Conservation (phyloP, 2,888 invertebrate species). For the Euplagia quadripunctaria region DNA sequence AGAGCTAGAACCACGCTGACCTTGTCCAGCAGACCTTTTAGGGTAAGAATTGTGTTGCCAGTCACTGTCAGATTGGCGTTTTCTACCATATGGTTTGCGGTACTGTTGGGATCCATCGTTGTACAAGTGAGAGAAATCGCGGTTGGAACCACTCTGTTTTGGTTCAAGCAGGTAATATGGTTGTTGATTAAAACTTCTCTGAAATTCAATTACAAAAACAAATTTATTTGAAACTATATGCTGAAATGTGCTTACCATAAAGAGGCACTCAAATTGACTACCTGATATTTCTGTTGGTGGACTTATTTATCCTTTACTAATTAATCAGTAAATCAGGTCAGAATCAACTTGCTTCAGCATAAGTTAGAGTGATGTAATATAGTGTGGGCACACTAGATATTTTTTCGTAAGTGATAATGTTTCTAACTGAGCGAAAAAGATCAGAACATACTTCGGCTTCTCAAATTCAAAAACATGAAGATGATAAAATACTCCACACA, state of each 20-base stretch:
- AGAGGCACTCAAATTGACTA: constrained; percentile 26
- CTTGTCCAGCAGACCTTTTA: constrained; percentile 56
- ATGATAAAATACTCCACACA: constrained; percentile 10
- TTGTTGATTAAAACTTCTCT: constrained; percentile 64
- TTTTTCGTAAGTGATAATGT: not conserved
- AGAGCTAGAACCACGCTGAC: constrained; percentile 26
- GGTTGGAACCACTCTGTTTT: constrained; percentile 41
- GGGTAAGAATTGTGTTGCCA: constrained; percentile 57
- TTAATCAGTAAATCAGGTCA: constrained; percentile 33
- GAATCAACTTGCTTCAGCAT: constrained; percentile 32
- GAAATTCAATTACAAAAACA: constrained; percentile 65
- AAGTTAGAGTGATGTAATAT: constrained; percentile 26
- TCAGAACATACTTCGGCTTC: constrained; percentile 8
- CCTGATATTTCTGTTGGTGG: constrained; percentile 15
- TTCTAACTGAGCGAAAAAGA: constrained; percentile 23
- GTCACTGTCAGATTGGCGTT: constrained; percentile 56
- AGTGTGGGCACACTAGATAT: constrained; percentile 32
- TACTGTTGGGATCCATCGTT: constrained; percentile 48
- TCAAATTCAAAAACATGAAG: constrained; percentile 9
- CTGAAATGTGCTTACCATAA: constrained; percentile 23
- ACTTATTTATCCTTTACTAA: constrained; percentile 23
- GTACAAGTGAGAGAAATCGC: constrained; percentile 59
- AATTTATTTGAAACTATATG: constrained; percentile 33
- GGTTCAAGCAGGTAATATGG: constrained; percentile 53
- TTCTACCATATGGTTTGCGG: constrained; percentile 52